phyloP scores from a whole-genome alignment of 2,113 vertebrate genomes.

The Synodontis membranacea region DNA sequence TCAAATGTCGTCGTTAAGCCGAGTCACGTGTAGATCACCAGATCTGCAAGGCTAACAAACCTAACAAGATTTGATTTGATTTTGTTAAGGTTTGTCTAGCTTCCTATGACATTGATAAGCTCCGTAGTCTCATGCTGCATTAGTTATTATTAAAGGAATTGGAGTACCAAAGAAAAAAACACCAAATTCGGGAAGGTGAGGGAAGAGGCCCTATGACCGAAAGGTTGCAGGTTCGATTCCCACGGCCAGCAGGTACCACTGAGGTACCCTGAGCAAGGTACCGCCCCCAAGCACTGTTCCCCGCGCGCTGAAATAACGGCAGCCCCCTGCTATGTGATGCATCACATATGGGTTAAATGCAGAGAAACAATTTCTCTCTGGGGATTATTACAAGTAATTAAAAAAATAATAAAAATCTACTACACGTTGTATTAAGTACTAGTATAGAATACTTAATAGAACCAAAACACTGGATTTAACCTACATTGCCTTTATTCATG shows the following conservation, averaged over 20 bases:
- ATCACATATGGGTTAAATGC: too few relatives aligned
- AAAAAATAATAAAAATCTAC: too few relatives aligned
- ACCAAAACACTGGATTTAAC: background rate
- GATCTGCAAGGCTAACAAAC: background rate
- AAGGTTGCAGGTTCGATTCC: too few relatives aligned
- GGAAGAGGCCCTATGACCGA: too few relatives aligned
- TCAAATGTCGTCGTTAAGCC: background rate
- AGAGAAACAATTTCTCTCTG: too few relatives aligned
- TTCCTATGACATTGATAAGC: background rate
- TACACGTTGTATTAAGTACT: background rate
- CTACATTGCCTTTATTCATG: background rate
- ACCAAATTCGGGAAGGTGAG: background rate
- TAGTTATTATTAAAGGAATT: background rate
- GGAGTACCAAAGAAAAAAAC: background rate
- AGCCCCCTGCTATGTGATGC: too few relatives aligned
- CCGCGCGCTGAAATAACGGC: too few relatives aligned
- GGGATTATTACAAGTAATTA: too few relatives aligned
- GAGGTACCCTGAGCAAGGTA: too few relatives aligned
- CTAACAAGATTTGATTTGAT: background rate
- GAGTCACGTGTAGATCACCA: background rate
- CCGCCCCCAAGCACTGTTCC: too few relatives aligned
- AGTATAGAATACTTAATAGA: background rate
- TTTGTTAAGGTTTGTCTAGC: too few relatives aligned
- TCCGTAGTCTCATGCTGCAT: background rate
- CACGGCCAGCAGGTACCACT: too few relatives aligned